Conservation (phyloP, 2,113 vertebrate species). For the Ictalurus furcatus region DNA sequence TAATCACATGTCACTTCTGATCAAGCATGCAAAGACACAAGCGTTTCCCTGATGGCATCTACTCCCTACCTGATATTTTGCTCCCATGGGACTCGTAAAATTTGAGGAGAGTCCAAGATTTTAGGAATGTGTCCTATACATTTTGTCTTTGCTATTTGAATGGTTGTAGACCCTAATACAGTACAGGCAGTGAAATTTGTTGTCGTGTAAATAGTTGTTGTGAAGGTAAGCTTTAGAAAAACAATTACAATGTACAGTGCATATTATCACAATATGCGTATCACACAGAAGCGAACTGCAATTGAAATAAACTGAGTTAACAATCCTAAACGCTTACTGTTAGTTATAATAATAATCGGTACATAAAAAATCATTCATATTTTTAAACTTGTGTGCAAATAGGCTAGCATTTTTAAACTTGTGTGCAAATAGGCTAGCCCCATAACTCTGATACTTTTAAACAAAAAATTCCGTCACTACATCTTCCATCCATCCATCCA, state of each 20-base stretch:
- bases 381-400: neutral
- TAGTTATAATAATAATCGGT: neutral
- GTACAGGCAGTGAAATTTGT: too few species aligned
- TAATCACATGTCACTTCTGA: conserved; percentile 36
- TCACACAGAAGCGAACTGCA: too few species aligned
- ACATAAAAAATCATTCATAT: neutral
- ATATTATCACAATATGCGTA: neutral
- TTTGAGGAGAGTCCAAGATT: neutral
- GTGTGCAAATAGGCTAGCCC: too few species aligned
- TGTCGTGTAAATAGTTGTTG: neutral
- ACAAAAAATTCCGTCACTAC: too few species aligned
- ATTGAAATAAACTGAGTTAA: too few species aligned
- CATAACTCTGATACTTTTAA: too few species aligned
- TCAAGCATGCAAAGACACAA: conserved; percentile 34
- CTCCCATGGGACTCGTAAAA: neutral
- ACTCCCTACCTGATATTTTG: neutral
- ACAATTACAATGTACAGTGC: neutral
- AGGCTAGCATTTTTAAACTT: neutral
- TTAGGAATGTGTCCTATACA: neutral
- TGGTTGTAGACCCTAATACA: neutral
- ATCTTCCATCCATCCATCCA: too few species aligned
- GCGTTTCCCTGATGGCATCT: conserved; percentile 22
- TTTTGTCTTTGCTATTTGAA: neutral
- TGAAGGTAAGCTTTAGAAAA: neutral
- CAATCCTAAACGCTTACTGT: too few species aligned